Evolutionary conservation across 2,888 invertebrate species (phyloP), one percentile per base, ranked within the genome.

Genomic region (Biston stratarius): DNA sequence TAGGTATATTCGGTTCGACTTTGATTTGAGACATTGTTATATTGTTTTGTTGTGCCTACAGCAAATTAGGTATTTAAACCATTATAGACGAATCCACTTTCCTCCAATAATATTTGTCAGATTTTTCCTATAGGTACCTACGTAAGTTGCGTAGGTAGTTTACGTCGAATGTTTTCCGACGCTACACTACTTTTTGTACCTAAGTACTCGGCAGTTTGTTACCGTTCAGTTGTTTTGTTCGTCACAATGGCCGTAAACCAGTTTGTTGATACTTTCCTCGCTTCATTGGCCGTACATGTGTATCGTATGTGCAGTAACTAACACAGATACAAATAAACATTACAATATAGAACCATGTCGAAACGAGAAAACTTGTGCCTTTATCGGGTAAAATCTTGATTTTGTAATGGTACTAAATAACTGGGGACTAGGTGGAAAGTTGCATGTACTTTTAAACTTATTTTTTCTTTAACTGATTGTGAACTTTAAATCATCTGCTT

Each of bases 241-340:
- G 44, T 57, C 64, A 78, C 81, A 82, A 80, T 82, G 77, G 76
- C 69, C 74, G 77, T 76, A 83, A 86, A 87, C 87, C 85, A 79
- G 87, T 87, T 87, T 85, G 82, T 83, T 83, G 81, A 79, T 82
- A 81, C 80, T 77, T 80, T 78, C 76, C 78, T 77, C 75, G 70
- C 74, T 71, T 68, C 66, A 67, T 65, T 73, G 71, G 68, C 55
- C 64, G 71, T 69, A 61, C 66, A 57, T 5, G 33, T 49, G 51
- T 58, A 61, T 51, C 49, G 58, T 57, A 57, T 60, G 58, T 66
- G 56, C 10, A 11, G 61, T 45, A 52, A 59, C 15, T 40, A 59
- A 48, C 5, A 5, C 44, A 15, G 5, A 5, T 55, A 14, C 8
- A n/a, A 44, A 48, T 44, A 53, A 40, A 40, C 9, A 40, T 40